Evolutionary conservation across 2,797 vertebrate genomes (phyloP).

Genomic region (Micromesistius poutassou): DNA sequence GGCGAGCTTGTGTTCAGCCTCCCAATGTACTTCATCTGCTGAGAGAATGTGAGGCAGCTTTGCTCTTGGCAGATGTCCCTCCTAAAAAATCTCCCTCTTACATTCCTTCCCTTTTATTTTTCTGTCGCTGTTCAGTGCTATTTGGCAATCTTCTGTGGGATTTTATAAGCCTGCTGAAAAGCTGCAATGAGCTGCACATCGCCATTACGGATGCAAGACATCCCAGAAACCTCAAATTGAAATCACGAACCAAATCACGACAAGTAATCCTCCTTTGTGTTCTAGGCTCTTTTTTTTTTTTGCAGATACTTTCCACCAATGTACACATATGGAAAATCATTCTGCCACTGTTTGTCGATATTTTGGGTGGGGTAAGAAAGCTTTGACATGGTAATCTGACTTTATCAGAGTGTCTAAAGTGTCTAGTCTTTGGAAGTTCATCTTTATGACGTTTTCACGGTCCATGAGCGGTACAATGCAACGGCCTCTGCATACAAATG

Average conservation of each 20-base stretch:
- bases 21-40: constrained; percentile 17
- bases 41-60: not conserved
- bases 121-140: constrained; percentile 1
- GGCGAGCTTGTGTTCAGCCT: constrained; percentile 32
- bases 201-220: constrained; percentile 6
- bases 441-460: constrained; percentile 48
- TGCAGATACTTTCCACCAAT: too few species aligned
- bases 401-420: constrained; percentile 15
- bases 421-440: constrained; percentile 31
- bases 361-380: constrained; percentile 39
- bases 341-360: constrained; percentile 18
- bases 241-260: too few species aligned
- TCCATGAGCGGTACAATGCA: constrained; percentile 11
- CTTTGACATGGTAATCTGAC: constrained; percentile 35
- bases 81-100: not conserved
- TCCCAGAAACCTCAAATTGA: too few species aligned
- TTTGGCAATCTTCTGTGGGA: not conserved
- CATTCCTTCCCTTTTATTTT: not conserved
- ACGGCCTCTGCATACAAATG: constrained; percentile 34
- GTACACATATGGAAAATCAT: too few species aligned
- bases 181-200: constrained; percentile 19
- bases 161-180: constrained; percentile 4
- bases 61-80: not conserved
- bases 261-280: too few species aligned
- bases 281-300: too few species aligned